Percentiles rank a stretch among this genome's conserved stretches.
Evolutionary conservation across 2,113 vertebrate genomes (phyloP).

Genomic region (Embiotoca jacksoni): DNA sequence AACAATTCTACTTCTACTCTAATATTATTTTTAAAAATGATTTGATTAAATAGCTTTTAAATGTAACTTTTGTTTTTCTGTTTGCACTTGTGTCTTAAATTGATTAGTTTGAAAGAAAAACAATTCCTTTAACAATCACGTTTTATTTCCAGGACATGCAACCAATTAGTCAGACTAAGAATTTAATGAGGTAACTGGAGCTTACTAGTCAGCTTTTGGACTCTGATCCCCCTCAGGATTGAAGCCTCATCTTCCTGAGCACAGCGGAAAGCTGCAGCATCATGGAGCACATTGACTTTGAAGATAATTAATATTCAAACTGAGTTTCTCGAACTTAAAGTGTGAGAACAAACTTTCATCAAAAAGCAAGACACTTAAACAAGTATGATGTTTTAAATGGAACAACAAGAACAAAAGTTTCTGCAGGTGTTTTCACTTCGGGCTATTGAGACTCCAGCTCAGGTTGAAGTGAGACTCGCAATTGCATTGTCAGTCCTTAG

Average conservation of each 20-base stretch:
- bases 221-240: background rate
- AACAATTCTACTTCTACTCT: too few species aligned
- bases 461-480: background rate
- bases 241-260: background rate
- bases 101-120: too few species aligned
- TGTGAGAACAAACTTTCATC: too few species aligned
- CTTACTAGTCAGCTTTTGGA: too few species aligned
- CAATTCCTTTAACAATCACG: too few species aligned
- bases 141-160: background rate
- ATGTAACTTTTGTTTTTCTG: too few species aligned
- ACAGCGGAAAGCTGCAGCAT: background rate
- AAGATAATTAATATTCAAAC: background rate
- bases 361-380: background rate
- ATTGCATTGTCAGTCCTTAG: conserved; percentile 11
- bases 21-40: too few species aligned
- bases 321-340: background rate
- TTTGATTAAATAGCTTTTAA: too few species aligned
- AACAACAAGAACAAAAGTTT: conserved; percentile 1
- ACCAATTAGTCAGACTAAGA: conserved; percentile 8
- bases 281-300: background rate
- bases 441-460: conserved; percentile 24
- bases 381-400: too few species aligned
- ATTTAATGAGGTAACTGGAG: too few species aligned
- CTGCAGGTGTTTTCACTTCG: conserved; percentile 5
- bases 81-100: too few species aligned